Evolutionary conservation across 2,888 invertebrate genomes (phyloP).

Genomic region (Bembecia ichneumoniformis): DNA sequence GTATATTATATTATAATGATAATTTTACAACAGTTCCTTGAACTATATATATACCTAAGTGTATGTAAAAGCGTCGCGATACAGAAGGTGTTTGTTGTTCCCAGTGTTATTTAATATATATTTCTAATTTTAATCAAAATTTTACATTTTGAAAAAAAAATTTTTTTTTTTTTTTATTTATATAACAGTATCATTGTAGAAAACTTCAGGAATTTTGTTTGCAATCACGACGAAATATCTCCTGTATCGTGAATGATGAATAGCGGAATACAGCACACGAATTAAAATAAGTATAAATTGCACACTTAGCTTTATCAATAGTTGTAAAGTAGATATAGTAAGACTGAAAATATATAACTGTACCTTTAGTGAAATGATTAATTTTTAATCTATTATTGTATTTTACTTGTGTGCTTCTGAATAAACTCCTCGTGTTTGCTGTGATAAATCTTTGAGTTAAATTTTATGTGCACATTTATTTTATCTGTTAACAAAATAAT

Average conservation of each 20-base stretch:
- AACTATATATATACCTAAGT: slow-evolving; percentile 18
- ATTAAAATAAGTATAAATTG: slow-evolving; percentile 49
- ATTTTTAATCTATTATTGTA: slow-evolving; percentile 9
- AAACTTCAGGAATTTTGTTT: background rate
- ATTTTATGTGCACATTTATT: background rate
- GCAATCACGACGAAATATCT: slow-evolving; percentile 13
- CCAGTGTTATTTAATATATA: too few relatives aligned
- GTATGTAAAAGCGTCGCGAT: slow-evolving; percentile 19
- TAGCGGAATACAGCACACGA: slow-evolving; percentile 45
- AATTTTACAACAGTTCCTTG: slow-evolving; percentile 55
- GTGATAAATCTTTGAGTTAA: slow-evolving; percentile 31
- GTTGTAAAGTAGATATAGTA: slow-evolving; percentile 48
- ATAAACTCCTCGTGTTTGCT: slow-evolving; percentile 46
- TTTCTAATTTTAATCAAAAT: too few relatives aligned
- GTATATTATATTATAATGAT: slow-evolving; percentile 27
- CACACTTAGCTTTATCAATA: slow-evolving; percentile 51
- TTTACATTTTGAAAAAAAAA: too few relatives aligned
- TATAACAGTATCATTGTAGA: background rate
- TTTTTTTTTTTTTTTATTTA: too few relatives aligned
- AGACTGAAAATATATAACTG: slow-evolving; percentile 53
- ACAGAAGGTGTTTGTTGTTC: slow-evolving; percentile 21
- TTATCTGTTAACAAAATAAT: background rate
- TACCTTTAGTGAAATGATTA: slow-evolving; percentile 28
- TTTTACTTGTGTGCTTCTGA: slow-evolving; percentile 36
- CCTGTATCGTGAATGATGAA: slow-evolving; percentile 32